Percentiles rank a stretch among this genome's conserved stretches.
phyloP scores from a whole-genome alignment of 30 jellyfish, hydroid and myxozoan species.

The Cassiopea andromeda region DNA sequence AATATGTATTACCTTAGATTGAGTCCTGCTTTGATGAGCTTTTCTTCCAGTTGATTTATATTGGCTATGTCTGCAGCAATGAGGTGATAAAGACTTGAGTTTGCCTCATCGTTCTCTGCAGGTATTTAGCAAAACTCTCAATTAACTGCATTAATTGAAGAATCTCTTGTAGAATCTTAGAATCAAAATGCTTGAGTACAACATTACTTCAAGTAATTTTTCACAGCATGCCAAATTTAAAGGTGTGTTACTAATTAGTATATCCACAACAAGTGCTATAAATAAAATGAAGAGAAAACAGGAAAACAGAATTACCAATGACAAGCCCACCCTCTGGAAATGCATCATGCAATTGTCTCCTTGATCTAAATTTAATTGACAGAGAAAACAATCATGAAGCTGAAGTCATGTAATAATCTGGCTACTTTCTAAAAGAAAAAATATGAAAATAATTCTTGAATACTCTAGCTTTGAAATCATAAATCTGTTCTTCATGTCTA shows the following conservation, averaged over 20 bases:
- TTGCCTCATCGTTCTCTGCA: constrained; percentile 69
- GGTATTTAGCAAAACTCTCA: not conserved
- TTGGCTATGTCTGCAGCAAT: constrained; percentile 85
- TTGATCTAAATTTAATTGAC: constrained; percentile 48
- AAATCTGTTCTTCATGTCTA: too few species aligned
- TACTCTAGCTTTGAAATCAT: too few species aligned
- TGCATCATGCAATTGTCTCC: constrained; percentile 83
- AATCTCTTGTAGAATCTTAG: not conserved
- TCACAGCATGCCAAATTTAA: too few species aligned
- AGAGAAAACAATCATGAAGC: too few species aligned
- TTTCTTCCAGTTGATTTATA: constrained; percentile 54
- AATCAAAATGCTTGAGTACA: too few species aligned
- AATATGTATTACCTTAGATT: constrained; percentile 39
- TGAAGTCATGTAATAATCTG: too few species aligned
- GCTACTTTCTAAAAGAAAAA: too few species aligned
- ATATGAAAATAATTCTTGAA: too few species aligned
- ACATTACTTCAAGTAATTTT: too few species aligned
- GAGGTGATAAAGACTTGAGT: constrained; percentile 77
- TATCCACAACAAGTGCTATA: too few species aligned
- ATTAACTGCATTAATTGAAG: not conserved
- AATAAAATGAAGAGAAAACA: not conserved
- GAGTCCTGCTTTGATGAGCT: constrained; percentile 77
- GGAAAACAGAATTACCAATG: constrained; percentile 43
- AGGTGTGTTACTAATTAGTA: too few species aligned
- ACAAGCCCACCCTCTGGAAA: constrained; percentile 86